Evolutionary conservation across 2,888 invertebrate species (phyloP), one percentile per base, ranked within the genome.

Genomic region (Gibbula magus): DNA sequence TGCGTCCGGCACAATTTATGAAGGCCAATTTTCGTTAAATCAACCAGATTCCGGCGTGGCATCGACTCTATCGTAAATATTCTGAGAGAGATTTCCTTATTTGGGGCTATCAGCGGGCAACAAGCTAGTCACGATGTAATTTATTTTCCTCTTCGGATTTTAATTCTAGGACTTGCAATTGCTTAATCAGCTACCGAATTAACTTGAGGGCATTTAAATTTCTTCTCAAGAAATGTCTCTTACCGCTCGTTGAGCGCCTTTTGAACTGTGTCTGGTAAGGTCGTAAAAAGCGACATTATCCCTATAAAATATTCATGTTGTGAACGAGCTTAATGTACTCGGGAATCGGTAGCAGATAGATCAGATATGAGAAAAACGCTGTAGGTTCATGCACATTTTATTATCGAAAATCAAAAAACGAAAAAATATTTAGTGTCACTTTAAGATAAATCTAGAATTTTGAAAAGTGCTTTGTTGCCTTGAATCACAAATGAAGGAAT

Each of bases 11-110:
- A 73, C 54, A 54, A 78, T 78, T 78, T 78, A 74, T 78, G 73
- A 54, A 51, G 52, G 56, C 39, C 78, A 73, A 74, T 78, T 78
- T 78, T 74, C 78, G 53, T 39, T 78, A 78, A 78, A 78, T 78
- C 78, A 78, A 22, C 53, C 22, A 20, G 29, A 56, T 35, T 56
- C 53, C 22, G 54, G 54, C n/a, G 18, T 25, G 20, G 75, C 29
- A 29, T 16, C n/a, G n/a, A 29, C 52, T n/a, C 52, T 54, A 32
- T 54, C 75, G 75, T 54, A 75, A 75, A 75, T 54, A 75, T 52
- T 75, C 53, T 25, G 32, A 16, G 25, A 10, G 56, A 75, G 75
- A 53, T 52, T 52, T 35, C 52, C 54, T 54, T 29, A 53, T 25
- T 75, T 32, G 25, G 22, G 10, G 25, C 53, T 53, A 75, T 75